Evolutionary conservation across 1,140 invertebrate genomes (phyloP), one percentile per base, ranked within the genome.

Genomic region (Prorops nasuta): DNA sequence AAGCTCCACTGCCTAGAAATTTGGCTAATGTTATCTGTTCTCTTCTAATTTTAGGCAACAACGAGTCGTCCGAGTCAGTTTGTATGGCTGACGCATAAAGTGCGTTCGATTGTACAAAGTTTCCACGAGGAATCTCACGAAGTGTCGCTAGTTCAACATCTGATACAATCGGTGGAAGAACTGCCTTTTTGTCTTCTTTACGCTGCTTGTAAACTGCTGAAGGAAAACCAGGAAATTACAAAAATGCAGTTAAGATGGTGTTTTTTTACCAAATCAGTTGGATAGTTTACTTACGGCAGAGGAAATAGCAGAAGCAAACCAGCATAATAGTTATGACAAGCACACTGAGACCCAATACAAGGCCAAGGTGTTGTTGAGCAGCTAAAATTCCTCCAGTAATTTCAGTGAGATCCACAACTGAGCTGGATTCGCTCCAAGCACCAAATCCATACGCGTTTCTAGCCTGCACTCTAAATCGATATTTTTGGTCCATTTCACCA

Each of bases 1-100:
- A 98, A n/a, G 94, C 94, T 1, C 96, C 96, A 51, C 90, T 93
- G 0, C 95, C 96, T 31, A 98, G 76, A 65, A 95, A 94, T 69
- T 94, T 92, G 0, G 85, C 88, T 1, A 94, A 70, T 0, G 86
- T 89, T 32, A 98, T 89, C 64, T 89, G 85, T 20, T 88, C 87
- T 43, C 89, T 80, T 20, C 84, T 81, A 39, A 97, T 90, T 66
- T 92, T 91, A 0, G 92, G 91, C n/a, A 96, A 71, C 17, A 85
- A 74, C 3, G 67, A 66, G 46, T 77, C 71, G 19, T 77, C 73
- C 0, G 14, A 85, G 83, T 60, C 93, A 74, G 62, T 89, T 85
- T 63, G 85, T 80, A 75, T 83, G 68, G 77, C 74, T 2, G 79
- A 76, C 10, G 83, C 84, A 62, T 96, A 95, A 1, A 94, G 74